Conservation (phyloP, 2,113 vertebrate genomes). For the Petrocephalus microphthalmus region DNA sequence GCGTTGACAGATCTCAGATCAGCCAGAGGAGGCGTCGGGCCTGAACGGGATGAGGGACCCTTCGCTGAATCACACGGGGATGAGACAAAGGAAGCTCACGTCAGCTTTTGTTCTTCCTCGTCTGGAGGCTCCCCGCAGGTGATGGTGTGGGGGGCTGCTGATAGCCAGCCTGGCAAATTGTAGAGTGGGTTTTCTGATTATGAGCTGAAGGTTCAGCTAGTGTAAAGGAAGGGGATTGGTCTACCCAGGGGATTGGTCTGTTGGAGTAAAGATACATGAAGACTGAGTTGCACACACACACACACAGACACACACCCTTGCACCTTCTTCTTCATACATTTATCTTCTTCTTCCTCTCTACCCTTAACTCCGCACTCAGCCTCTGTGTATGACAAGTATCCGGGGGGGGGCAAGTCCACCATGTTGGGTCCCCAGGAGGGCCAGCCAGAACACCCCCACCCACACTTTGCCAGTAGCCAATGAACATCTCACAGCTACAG, state of each 20-base stretch:
- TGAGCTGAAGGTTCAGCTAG: not conserved
- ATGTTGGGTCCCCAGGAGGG: not conserved
- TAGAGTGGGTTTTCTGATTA: not conserved
- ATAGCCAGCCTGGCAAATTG: not conserved
- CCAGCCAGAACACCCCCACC: not conserved
- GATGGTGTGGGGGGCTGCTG: not conserved
- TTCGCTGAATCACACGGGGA: not conserved
- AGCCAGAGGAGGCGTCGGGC: not conserved
- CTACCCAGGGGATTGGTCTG: not conserved
- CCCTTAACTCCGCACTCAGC: not conserved
- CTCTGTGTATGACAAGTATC: not conserved
- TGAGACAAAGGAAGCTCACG: conserved; percentile 8
- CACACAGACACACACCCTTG: not conserved
- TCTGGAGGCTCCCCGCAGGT: not conserved
- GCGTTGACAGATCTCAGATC: conserved; percentile 10
- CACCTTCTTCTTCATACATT: not conserved
- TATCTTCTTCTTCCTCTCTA: not conserved
- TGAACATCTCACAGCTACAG: not conserved
- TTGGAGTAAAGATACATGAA: not conserved
- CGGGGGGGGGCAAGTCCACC: not conserved
- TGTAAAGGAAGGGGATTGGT: not conserved
- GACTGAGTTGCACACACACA: not conserved
- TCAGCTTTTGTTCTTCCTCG: conserved; percentile 15
- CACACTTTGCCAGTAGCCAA: not conserved
- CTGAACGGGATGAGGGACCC: not conserved